phyloP scores from a whole-genome alignment of 2,888 invertebrate genomes.

The Abrostola triplasia region DNA sequence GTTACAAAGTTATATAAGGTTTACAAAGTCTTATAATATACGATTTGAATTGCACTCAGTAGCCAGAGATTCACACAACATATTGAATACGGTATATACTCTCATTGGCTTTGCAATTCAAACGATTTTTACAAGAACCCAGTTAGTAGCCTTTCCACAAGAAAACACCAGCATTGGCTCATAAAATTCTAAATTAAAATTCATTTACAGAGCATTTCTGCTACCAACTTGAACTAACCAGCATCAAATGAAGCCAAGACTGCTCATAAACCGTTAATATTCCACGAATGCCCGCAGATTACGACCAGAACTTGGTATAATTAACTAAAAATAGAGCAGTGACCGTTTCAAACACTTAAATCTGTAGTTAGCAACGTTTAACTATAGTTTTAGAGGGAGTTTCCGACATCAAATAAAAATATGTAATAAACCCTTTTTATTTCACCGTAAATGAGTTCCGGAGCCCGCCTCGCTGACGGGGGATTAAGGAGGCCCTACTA shows the following conservation, averaged over 20 bases:
- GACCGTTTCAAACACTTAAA: conserved; percentile 37
- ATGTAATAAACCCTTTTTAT: conserved; percentile 81
- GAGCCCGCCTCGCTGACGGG: conserved; percentile 72
- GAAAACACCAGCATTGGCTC: neutral
- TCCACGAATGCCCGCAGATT: conserved; percentile 6
- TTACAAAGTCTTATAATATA: no score
- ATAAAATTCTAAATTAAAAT: neutral
- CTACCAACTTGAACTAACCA: neutral
- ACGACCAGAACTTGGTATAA: conserved; percentile 8
- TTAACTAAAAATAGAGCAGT: conserved; percentile 35
- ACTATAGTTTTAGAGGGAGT: conserved; percentile 47
- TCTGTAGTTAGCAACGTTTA: conserved; percentile 55
- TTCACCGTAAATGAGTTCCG: conserved; percentile 80
- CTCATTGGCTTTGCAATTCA: no score
- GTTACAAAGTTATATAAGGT: no score
- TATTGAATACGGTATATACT: no score
- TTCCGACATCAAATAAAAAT: conserved; percentile 78
- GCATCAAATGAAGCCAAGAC: neutral
- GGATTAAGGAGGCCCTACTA: conserved; percentile 68
- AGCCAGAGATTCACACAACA: no score
- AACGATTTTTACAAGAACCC: no score
- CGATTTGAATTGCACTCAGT: no score
- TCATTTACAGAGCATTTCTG: neutral
- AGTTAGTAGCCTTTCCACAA: no score
- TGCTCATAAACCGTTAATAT: neutral